Evolutionary conservation across 2,113 vertebrate genomes (phyloP).

Genomic region (Aegithalos caudatus): DNA sequence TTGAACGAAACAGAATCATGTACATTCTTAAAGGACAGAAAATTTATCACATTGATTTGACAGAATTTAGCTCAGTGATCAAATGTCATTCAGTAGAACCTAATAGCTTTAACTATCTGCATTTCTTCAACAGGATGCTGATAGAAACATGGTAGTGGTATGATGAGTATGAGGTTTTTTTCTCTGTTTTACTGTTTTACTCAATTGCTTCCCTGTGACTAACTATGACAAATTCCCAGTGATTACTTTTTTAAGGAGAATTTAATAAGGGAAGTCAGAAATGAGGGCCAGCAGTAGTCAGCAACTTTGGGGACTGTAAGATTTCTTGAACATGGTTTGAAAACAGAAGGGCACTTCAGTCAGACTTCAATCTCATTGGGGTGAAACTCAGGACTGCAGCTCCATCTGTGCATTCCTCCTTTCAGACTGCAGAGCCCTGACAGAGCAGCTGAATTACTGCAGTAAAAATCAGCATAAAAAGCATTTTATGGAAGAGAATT

Average conservation of each 20-base stretch:
- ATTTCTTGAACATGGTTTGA: not conserved
- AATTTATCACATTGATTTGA: not conserved
- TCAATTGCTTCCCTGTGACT: not conserved
- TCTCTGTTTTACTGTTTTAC: not conserved
- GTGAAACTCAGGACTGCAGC: not conserved
- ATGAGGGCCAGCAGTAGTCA: not conserved
- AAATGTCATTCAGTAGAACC: not conserved
- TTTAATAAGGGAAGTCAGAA: not conserved
- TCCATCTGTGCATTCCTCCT: not conserved
- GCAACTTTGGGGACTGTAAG: not conserved
- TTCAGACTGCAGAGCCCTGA: not conserved
- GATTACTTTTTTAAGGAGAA: not conserved
- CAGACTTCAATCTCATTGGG: not conserved
- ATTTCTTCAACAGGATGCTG: not conserved
- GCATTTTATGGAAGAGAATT: not conserved
- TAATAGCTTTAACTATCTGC: not conserved
- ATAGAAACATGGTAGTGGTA: not conserved
- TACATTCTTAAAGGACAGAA: not conserved
- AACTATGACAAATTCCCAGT: not conserved
- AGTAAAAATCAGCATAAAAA: not conserved
- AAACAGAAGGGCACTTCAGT: not conserved
- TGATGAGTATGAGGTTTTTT: accelerated
- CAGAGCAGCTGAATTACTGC: not conserved
- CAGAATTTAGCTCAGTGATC: not conserved
- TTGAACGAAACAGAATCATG: not conserved